Conservation (phyloP, 2,888 invertebrate genomes). For the Heliothis peltigera region DNA sequence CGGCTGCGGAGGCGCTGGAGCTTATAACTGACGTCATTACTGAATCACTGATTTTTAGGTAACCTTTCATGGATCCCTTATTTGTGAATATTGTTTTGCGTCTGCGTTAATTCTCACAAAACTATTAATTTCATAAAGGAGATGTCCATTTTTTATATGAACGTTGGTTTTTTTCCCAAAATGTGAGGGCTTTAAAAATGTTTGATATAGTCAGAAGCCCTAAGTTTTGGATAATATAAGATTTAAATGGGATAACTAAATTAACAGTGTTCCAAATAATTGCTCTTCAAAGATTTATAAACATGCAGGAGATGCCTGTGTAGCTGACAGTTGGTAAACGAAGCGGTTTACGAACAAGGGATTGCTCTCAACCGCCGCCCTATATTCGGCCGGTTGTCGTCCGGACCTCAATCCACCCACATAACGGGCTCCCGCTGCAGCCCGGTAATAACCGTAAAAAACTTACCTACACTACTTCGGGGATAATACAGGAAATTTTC, state of each 20-base stretch:
- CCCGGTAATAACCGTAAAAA: constrained; percentile 55
- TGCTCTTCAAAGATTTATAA: constrained; percentile 18
- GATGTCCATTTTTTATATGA: no score
- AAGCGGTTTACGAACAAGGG: constrained; percentile 51
- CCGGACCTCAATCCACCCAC: constrained; percentile 25
- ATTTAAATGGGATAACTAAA: constrained; percentile 1
- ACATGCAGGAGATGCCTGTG: constrained; percentile 14
- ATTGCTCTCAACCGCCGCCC: constrained; percentile 55
- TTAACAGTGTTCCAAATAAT: constrained; percentile 16
- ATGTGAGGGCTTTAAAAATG: no score
- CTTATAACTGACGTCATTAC: constrained; percentile 9
- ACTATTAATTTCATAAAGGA: no score
- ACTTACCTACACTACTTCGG: constrained; percentile 48
- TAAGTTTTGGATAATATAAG: background rate
- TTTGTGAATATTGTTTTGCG: background rate
- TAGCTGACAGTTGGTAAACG: constrained; percentile 54
- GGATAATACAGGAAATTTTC: constrained; percentile 23
- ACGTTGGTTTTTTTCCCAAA: no score
- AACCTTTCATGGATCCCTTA: no score
- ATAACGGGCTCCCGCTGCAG: constrained; percentile 33
- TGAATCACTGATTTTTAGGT: background rate
- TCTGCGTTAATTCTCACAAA: no score
- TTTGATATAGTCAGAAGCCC: no score
- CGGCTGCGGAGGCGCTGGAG: constrained; percentile 7
- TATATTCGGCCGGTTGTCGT: constrained; percentile 18